A percentile compares a stretch with the other conserved stretches of the same genome.
These are phyloP conservation scores for Synchiropus splendidus DNA, from an alignment of 2,113 vertebrate species.

Conservation along the genomic window DNA sequence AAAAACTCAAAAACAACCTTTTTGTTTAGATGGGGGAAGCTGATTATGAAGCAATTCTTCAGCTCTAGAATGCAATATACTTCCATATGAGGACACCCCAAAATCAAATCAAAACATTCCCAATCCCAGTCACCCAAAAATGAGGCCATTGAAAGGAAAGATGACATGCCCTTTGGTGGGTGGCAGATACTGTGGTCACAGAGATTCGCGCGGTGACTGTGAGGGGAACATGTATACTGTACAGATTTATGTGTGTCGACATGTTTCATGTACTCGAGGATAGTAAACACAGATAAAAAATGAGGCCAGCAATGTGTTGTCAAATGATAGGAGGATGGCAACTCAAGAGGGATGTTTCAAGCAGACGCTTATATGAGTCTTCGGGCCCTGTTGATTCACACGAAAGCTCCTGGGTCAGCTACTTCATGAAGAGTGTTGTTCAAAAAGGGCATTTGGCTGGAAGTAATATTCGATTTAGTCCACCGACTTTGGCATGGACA, in stretches of 20 bases:
- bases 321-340: constrained; percentile 19
- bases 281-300: constrained; percentile 35
- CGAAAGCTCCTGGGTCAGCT: too few species aligned
- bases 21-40: too few species aligned
- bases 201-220: constrained; percentile 48
- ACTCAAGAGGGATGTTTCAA: too few species aligned
- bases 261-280: constrained; percentile 12
- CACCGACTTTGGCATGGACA: too few species aligned
- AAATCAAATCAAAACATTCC: constrained; percentile 44
- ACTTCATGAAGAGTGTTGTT: too few species aligned
- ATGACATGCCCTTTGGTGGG: constrained; percentile 54
- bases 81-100: constrained; percentile 39
- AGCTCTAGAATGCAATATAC: constrained; percentile 47
- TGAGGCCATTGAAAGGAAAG: constrained; percentile 32
- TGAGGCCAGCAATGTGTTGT: constrained; percentile 32
- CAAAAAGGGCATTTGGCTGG: too few species aligned
- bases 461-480: too few species aligned
- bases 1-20: constrained; percentile 10
- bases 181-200: constrained; percentile 41
- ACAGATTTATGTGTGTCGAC: constrained; percentile 16
- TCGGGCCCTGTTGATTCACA: too few species aligned
- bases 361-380: too few species aligned
- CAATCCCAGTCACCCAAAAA: constrained; percentile 34
- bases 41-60: constrained; percentile 7
- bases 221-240: constrained; percentile 48